Percentiles rank a stretch among this genome's conserved stretches.
Conservation (phyloP, 2,113 vertebrate species). For the Aythya baeri region DNA sequence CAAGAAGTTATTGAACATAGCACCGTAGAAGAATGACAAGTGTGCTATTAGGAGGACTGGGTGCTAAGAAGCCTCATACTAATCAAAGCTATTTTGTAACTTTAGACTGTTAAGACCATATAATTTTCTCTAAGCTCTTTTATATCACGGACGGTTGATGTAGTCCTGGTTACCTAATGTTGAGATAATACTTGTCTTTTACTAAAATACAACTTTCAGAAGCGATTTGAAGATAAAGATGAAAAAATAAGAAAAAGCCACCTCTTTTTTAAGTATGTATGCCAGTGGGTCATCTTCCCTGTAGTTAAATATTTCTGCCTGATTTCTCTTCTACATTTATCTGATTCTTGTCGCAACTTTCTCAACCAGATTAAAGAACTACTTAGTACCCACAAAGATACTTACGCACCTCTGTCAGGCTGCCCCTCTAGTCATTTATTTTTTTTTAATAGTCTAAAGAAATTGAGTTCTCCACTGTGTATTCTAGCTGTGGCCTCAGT, state of each 20-base stretch:
- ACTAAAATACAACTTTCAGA: background rate
- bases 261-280: background rate
- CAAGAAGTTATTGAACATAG: background rate
- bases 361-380: background rate
- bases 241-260: background rate
- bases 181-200: background rate
- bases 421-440: background rate
- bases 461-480: background rate
- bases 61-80: background rate
- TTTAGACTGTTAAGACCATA: background rate
- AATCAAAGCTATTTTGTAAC: background rate
- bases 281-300: background rate
- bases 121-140: background rate
- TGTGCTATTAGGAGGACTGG: background rate
- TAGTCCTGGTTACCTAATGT: background rate
- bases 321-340: background rate
- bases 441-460: background rate
- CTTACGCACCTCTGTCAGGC: background rate
- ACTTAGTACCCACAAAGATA: background rate
- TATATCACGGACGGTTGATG: background rate
- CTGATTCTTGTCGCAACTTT: background rate
- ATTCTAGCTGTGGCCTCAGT: background rate
- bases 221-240: background rate
- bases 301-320: background rate
- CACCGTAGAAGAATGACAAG: background rate